Evolutionary conservation across 2,113 vertebrate species (phyloP).

Genomic region (Erythrolamprus reginae): DNA sequence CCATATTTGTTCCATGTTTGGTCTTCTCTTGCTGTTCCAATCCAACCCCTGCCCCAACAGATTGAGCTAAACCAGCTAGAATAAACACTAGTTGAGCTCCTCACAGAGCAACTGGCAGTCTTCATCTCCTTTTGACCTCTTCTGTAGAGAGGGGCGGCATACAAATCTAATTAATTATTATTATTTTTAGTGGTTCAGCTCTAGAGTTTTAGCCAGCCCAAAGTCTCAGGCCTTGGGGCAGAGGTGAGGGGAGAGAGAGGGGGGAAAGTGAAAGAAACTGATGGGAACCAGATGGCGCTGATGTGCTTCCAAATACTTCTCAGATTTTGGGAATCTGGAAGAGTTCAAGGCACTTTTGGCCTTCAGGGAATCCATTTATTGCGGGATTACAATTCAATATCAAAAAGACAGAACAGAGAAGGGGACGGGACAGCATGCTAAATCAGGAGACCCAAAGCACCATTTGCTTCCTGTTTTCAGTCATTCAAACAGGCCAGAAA

Average conservation of each 20-base stretch:
- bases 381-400: fast-evolving
- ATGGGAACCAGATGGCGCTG: conserved; percentile 67
- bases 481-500: too few relatives aligned
- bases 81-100: conserved; percentile 2
- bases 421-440: too few relatives aligned
- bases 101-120: conserved; percentile 12
- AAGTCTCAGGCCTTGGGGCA: conserved; percentile 43
- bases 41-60: background rate
- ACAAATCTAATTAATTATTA: too few relatives aligned
- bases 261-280: conserved; percentile 41
- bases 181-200: conserved; percentile 45
- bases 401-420: background rate
- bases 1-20: background rate
- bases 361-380: background rate
- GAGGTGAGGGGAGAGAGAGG: conserved; percentile 13
- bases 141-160: too few relatives aligned
- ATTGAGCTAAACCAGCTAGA: conserved; percentile 30
- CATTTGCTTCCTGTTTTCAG: too few relatives aligned
- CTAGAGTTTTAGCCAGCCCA: conserved; percentile 55
- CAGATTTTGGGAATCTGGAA: conserved; percentile 32
- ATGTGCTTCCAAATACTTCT: conserved; percentile 6
- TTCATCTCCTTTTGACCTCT: conserved; percentile 56
- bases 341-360: background rate
- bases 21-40: background rate
- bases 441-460: background rate